Evolutionary conservation across 2,888 invertebrate species (phyloP).

Genomic region (Norana najaformis): DNA sequence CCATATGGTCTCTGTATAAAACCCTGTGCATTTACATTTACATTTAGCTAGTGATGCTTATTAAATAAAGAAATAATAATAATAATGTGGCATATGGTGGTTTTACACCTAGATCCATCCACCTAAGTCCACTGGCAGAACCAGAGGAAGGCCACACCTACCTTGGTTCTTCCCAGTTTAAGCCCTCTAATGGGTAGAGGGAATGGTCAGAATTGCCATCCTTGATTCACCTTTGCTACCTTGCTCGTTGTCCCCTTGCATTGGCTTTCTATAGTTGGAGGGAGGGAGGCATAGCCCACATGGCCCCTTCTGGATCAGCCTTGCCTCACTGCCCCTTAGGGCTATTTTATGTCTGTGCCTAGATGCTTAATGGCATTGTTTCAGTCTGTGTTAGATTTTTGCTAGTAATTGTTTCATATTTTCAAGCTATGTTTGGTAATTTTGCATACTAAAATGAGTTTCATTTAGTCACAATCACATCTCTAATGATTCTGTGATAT

Average conservation of each 20-base stretch:
- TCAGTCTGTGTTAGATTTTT: background rate
- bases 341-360: background rate
- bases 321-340: background rate
- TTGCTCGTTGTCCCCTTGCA: too few species aligned
- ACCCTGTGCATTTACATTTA: too few species aligned
- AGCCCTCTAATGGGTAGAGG: background rate
- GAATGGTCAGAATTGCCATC: background rate
- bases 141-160: background rate
- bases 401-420: background rate
- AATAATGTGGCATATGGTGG: background rate
- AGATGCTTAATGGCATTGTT: background rate
- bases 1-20: too few species aligned
- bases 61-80: too few species aligned
- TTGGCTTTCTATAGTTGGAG: background rate
- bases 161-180: background rate
- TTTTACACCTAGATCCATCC: background rate
- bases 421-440: background rate
- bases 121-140: too few species aligned
- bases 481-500: background rate
- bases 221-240: background rate
- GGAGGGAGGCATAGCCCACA: background rate
- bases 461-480: background rate
- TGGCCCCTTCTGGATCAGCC: too few species aligned
- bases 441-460: background rate
- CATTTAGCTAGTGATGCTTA: too few species aligned